These are phyloP conservation scores for Bubalus kerabau DNA, from an alignment of 2,113 vertebrate genomes.

Conservation along the genomic window DNA sequence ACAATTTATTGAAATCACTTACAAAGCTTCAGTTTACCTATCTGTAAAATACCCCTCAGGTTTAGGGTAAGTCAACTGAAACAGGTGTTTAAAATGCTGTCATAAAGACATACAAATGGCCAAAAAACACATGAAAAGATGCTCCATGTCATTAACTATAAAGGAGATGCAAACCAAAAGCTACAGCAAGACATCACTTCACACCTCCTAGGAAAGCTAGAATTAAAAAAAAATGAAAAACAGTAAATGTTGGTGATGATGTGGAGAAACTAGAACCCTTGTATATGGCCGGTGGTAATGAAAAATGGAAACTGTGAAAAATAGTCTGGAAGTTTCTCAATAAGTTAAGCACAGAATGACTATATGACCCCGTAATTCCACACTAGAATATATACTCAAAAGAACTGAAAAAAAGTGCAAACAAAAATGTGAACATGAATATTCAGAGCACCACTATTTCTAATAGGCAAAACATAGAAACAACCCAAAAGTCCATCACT, in stretches of 20 bases:
- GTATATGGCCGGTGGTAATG: background rate
- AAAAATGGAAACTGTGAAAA: background rate
- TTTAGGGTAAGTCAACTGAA: background rate
- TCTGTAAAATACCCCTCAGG: background rate
- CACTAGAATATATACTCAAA: background rate
- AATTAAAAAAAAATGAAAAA: background rate
- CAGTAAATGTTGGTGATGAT: background rate
- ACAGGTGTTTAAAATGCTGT: background rate
- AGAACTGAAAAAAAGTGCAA: background rate
- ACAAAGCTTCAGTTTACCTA: background rate
- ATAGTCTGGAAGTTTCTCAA: background rate
- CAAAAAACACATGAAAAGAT: background rate
- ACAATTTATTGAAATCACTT: background rate
- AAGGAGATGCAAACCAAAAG: background rate
- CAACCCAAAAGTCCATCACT: background rate
- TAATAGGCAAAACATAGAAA: background rate
- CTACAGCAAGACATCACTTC: background rate
- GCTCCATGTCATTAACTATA: background rate
- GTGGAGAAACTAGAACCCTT: background rate
- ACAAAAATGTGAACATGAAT: background rate
- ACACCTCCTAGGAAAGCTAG: background rate
- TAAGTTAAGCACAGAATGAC: background rate
- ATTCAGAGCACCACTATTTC: background rate
- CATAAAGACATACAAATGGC: background rate
- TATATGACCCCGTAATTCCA: background rate